Base-by-base conservation (phyloP, 2,888 invertebrate species). In the Thereva nobilitata region DNA sequence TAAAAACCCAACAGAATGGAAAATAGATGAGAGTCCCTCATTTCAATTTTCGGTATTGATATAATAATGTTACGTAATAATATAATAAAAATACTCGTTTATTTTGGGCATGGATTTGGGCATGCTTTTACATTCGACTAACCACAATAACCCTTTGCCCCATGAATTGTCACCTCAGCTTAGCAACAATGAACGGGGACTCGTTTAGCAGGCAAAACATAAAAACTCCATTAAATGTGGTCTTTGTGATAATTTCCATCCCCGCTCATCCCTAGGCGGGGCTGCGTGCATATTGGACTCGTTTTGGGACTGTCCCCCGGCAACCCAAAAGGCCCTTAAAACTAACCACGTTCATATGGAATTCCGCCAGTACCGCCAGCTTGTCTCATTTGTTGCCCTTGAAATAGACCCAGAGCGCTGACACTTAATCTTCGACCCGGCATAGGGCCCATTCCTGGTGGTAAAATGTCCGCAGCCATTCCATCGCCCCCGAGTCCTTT, bases 391-490 rank as follows among this genome's bases (percentile, higher is more conserved):
- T 9, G 35, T 41, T 9, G 45, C 23, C 23, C 23, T 23, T 23
- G 23, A 23, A 23, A 23, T 23, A 23, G 23, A 23, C 47, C 23
- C 54, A 64, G 53, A 57, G n/a, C 38, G 53, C 65, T 45, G 57
- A 9, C 59, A 59, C 64, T 59, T 68, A 64, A 59, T 63, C 35
- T 63, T 44, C 5, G 10, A 53, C 40, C 38, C 53, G n/a, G 10
- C 6, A 12, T 12, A n/a, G 10, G 50, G 6, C 61, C 61, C 50
- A 61, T 61, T 61, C 59, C 57, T 41, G 47, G 44, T 34, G 42
- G 8, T 64, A 10, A 35, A 40, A 63, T 53, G 68, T 69, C 54
- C 66, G 67, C 68, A 68, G 68, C 67, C 50, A 66, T 59, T 63
- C 42, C 42, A 57, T 50, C 59, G n/a, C 47, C 53, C 54, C 41